Evolutionary conservation across 35 echinoderm and acorn worm genomes (phyloP), one percentile per base, ranked within the genome.

Genomic region (Nesometra sesokonis): DNA sequence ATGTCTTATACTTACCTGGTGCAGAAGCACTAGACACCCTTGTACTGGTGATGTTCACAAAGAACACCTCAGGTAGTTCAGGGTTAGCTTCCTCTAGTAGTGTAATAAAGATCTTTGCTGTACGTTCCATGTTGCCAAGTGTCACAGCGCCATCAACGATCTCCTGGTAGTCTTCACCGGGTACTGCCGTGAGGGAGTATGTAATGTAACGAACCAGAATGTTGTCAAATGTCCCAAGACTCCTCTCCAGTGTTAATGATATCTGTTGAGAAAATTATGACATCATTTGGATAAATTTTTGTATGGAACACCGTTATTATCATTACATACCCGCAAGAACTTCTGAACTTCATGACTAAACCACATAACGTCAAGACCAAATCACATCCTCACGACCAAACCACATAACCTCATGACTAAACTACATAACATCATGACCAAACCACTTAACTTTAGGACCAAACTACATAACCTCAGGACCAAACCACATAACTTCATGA

Each of bases 11-110:
- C 47, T 76, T 32, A 95, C 93, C 93, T 93, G 93, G 88, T 37
- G 35, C 35, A 30, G 39, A 40, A 77, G 82, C 88, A 21, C 84
- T 81, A 0, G 93, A 89, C 21, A 93, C 39, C 17, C 87, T 86
- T 91, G 81, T 2, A 94, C 92, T 31, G 78, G 95, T 98, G 78
- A 98, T 92, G 77, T 98, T 94, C 11, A 98, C 95, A 86, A 85
- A 94, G 90, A 98, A 98, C 11, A 86, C 47, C 57, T 98, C 91
- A 23, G 85, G 90, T 17, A 93, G 33, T 82, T 98, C 92, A 5
- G 95, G 95, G 0, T 84, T 77, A 4, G 87, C 35, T 32, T 89
- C 92, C 5, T 88, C 89, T 17, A 94, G 52, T 17, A 94, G 47
- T 13, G 82, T 80, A 4, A 94, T 85, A 0, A 82, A 76, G 35